These are phyloP conservation scores for Lithosia quadra DNA, from an alignment of 2,888 invertebrate species.

Conservation along the genomic window DNA sequence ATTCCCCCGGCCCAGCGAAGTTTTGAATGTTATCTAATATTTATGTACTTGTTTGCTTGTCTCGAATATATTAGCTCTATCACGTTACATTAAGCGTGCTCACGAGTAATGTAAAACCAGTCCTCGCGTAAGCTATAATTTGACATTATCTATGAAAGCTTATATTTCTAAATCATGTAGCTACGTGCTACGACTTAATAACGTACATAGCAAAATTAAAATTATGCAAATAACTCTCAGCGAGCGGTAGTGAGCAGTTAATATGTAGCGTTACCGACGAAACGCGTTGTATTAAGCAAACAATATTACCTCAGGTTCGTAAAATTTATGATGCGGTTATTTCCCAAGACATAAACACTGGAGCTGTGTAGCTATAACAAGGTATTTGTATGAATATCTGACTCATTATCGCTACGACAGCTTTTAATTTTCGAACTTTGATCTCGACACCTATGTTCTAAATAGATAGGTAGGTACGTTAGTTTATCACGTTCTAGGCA, in stretches of 20 bases:
- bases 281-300: constrained; percentile 75
- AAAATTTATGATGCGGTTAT: constrained; percentile 82
- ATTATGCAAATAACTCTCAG: constrained; percentile 70
- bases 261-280: constrained; percentile 63
- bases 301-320: constrained; percentile 77
- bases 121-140: not conserved
- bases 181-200: constrained; percentile 45
- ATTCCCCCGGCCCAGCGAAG: constrained; percentile 24
- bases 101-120: not conserved
- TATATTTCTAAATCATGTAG: constrained; percentile 18
- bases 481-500: constrained; percentile 27
- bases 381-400: constrained; percentile 53
- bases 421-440: constrained; percentile 40
- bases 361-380: constrained; percentile 60
- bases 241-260: constrained; percentile 64
- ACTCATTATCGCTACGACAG: constrained; percentile 49
- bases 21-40: constrained; percentile 39
- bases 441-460: constrained; percentile 22
- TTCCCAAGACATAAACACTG: constrained; percentile 72
- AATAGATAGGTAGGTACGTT: constrained; percentile 19
- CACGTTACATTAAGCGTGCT: not conserved
- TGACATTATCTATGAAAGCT: constrained; percentile 3
- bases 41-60: constrained; percentile 38
- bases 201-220: constrained; percentile 63
- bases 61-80: constrained; percentile 20